Conservation (phyloP, 2,113 vertebrate species). For the Castor canadensis region DNA sequence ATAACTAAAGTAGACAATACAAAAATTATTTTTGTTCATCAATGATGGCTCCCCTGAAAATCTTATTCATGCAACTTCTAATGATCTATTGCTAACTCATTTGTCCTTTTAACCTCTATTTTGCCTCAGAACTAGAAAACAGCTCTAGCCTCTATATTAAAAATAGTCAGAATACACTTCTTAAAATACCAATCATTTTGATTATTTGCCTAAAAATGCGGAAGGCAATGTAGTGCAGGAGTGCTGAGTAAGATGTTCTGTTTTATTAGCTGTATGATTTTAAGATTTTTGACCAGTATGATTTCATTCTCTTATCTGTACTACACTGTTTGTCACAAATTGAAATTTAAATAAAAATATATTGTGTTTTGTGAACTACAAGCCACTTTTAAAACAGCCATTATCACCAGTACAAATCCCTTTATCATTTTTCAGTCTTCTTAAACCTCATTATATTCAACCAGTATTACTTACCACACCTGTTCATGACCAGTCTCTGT, state of each 20-base stretch:
- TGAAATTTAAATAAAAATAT: slow-evolving; percentile 26
- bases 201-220: background rate
- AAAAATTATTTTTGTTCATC: slow-evolving; percentile 17
- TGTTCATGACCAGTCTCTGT: background rate
- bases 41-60: background rate
- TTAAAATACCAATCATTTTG: background rate
- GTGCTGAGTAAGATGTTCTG: background rate
- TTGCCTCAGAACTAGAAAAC: background rate
- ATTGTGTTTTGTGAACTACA: background rate
- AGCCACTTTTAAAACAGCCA: background rate
- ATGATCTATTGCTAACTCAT: background rate
- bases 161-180: background rate
- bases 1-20: background rate
- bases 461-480: background rate
- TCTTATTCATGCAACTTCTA: background rate
- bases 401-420: background rate
- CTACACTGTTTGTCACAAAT: background rate
- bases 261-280: background rate
- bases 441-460: background rate
- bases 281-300: background rate
- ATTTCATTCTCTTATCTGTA: background rate
- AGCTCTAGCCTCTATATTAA: background rate
- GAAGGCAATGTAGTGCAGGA: background rate
- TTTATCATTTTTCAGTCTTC: background rate
- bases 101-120: background rate